Evolutionary conservation across 2,113 vertebrate genomes (phyloP).

Genomic region (Dasyprocta punctata): DNA sequence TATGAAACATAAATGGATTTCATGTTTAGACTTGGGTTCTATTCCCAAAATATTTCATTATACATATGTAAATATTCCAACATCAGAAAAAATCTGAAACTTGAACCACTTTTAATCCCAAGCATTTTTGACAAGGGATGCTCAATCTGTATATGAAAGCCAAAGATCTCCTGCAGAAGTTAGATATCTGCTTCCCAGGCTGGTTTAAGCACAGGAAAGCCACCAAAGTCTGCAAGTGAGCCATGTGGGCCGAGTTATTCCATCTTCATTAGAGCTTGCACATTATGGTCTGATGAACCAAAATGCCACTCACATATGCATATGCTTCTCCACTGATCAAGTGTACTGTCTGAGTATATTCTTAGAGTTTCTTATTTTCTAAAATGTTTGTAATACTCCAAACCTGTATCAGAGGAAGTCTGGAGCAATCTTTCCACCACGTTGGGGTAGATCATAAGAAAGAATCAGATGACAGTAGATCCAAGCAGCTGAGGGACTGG

Average conservation of each 20-base stretch:
- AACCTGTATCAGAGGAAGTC: not conserved
- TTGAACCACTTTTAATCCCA: not conserved
- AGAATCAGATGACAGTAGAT: not conserved
- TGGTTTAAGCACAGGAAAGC: not conserved
- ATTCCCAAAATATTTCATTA: not conserved
- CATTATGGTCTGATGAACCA: fast-evolving
- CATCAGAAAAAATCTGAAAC: not conserved
- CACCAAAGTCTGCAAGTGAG: not conserved
- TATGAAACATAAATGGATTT: not conserved
- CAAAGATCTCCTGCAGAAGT: not conserved
- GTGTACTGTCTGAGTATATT: not conserved
- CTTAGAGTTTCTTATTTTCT: not conserved
- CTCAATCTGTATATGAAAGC: not conserved
- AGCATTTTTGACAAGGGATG: not conserved
- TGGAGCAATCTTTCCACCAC: not conserved
- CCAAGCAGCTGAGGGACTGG: not conserved
- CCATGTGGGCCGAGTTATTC: not conserved
- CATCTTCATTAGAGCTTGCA: not conserved
- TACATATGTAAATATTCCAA: not conserved
- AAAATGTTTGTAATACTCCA: conserved; percentile 15
- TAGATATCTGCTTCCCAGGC: not conserved
- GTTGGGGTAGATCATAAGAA: not conserved
- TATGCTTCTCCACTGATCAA: not conserved
- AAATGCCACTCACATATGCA: not conserved
- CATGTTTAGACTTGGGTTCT: not conserved